Conservation (phyloP, 1,140 invertebrate species). For the Glomeris maerens region DNA sequence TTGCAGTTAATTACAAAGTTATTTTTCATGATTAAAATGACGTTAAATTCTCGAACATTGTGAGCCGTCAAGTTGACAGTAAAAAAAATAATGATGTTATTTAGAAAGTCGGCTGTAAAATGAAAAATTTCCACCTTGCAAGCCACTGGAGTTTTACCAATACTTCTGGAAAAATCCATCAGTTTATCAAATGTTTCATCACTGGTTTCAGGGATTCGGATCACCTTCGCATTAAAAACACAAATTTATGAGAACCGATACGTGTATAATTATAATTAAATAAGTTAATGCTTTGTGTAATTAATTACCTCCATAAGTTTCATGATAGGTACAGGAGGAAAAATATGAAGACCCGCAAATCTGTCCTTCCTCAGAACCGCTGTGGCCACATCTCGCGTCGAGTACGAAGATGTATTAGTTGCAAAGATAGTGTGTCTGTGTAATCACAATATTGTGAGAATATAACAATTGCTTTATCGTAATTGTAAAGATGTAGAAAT, state of each 20-base stretch:
- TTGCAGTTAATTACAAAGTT: too few species aligned
- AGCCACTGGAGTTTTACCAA: conserved; percentile 63
- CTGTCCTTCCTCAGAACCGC: conserved; percentile 35
- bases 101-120: too few species aligned
- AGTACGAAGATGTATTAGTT: conserved; percentile 77
- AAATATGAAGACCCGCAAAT: conserved; percentile 79
- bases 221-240: too few species aligned
- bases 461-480: conserved; percentile 1
- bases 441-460: too few species aligned
- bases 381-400: conserved; percentile 57
- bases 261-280: too few species aligned
- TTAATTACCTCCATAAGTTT: conserved; percentile 66
- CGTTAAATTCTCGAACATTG: too few species aligned
- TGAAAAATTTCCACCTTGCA: conserved; percentile 45
- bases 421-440: conserved; percentile 55
- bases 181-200: conserved; percentile 56
- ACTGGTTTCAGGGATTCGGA: conserved; percentile 51
- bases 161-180: conserved; percentile 57
- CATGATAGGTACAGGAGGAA: conserved; percentile 86
- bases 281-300: too few species aligned
- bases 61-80: too few species aligned
- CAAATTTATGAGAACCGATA: too few species aligned
- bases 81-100: too few species aligned
- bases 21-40: too few species aligned
- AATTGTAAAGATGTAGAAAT: too few species aligned